Evolutionary conservation across 2,113 vertebrate species (phyloP), one percentile per base, ranked within the genome.

Genomic region (Promerops cafer): DNA sequence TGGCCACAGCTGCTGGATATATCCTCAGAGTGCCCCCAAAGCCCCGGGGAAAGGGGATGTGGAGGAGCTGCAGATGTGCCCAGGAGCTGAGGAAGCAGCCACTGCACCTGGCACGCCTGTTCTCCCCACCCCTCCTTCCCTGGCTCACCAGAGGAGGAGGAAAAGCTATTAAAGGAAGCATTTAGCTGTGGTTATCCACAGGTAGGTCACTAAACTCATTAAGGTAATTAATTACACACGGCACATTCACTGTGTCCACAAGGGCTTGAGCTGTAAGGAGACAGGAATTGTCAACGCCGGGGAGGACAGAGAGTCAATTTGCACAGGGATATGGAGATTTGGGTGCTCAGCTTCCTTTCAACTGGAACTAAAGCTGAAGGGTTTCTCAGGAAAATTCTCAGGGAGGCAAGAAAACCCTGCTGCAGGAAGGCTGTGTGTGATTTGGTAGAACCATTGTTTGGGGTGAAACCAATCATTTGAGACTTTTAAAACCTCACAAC

Each of bases 31-130:
- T 1, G 7, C 42, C 74, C 60, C 30, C 1, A 4, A 33, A 57
- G 3, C 24, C 19, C 16, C 0, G 1, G 30, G 30, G 33, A 30
- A 30, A 39, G 37, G 31, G 27, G n/a, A 12, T 10, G 17, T 0
- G 0, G 42, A 12, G 68, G 65, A 75, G 37, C 42, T 39, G 8
- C 9, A 60, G 44, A 50, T 22, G 20, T 27, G 26, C 12, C 50
- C 74, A 63, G 37, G 37, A 49, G 65, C 14, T 56, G 47, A 9
- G 33, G 28, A 63, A 57, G 68, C 33, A 77, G 35, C 77, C 14
- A 6, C 37, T 15, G 45, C 5, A 2, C 64, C 54, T 72, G 17
- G 20, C 27, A 16, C 0, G 0, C 47, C 52, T 14, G 30, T 2
- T 16, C 39, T 27, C 16, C 57, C 33, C 31, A 10, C 10, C 16